A percentile compares a stretch with the other conserved stretches of the same genome.
Conservation (phyloP, 1,140 invertebrate species). For the Patella vulgata region DNA sequence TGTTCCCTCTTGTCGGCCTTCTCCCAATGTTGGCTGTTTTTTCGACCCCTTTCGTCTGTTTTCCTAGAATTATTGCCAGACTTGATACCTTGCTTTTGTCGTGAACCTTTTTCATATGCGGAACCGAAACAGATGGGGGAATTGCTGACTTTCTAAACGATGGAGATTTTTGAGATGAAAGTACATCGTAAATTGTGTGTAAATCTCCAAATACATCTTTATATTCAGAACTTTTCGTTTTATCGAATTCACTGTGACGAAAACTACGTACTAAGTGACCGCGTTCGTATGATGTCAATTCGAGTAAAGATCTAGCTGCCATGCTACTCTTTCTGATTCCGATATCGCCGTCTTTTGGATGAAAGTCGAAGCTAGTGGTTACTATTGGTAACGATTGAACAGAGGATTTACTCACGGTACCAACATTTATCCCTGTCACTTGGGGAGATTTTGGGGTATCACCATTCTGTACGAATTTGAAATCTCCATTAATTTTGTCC, state of each 20-base stretch:
- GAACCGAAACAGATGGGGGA: conserved; percentile 24
- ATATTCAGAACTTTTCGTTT: conserved; percentile 37
- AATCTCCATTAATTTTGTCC: conserved; percentile 4
- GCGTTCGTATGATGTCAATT: conserved; percentile 12
- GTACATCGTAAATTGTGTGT: conserved; percentile 39
- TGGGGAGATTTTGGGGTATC: background rate
- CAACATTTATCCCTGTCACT: background rate
- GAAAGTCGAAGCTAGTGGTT: conserved; percentile 11
- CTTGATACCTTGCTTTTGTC: conserved; percentile 32
- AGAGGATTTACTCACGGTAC: background rate
- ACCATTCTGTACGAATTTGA: conserved; percentile 32
- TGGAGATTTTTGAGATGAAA: conserved; percentile 41
- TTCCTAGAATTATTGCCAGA: conserved; percentile 49
- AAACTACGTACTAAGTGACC: conserved; percentile 20
- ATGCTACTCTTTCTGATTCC: conserved; percentile 14
- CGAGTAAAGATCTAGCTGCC: conserved; percentile 16
- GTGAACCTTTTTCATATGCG: background rate
- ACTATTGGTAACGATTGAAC: background rate
- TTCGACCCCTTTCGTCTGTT: conserved; percentile 22
- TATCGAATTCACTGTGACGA: conserved; percentile 36
- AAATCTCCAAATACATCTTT: conserved; percentile 31
- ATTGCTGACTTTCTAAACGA: conserved; percentile 50
- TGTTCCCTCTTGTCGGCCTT: no score
- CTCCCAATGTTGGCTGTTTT: background rate
- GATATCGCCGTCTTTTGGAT: conserved; percentile 19